Base-by-base conservation (phyloP, 2,888 invertebrate species). In the Embidobia sp. region DNA sequence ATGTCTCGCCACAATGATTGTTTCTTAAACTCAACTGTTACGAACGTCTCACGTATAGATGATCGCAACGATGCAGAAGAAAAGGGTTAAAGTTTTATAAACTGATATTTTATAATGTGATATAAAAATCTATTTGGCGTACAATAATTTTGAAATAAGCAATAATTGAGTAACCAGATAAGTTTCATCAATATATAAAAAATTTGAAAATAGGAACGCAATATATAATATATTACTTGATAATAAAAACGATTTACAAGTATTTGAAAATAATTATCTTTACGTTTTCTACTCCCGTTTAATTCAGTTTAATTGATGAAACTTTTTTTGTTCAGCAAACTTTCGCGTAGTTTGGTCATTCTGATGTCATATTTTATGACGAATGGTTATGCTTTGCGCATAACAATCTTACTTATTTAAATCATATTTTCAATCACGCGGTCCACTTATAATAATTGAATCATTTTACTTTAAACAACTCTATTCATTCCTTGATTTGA, bases 271-370 rank as follows among this genome's bases (percentile, higher is more conserved):
- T 40, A 35, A 16, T 44, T 46, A 59, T 46, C 59, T 27, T 69
- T 57, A 37, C 42, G 29, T 40, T 44, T 57, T 48, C 59, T 26
- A 49, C 49, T 49, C 40, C 42, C 40, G 27, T 13, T 26, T 35
- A 40, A 31, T 57, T 69, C 48, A 19, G 44, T 37, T 26, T 40
- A 29, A 48, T 57, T 35, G 29, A 19, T 15, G 35, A 35, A 49
- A 22, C 40, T 70, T 70, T 70, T 70, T 57, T 51, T 35, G 69
- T 16, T 44, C 26, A 31, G 29, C 19, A 49, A 69, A 70, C 51
- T 70, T 61, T 13, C 27, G 46, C 16, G 8, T 46, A 72, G 37
- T 72, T 72, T 55, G 37, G 46, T 53, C 55, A 49, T 53, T 44
- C 33, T 18, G 37, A 40, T 61, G 26, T 35, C n/a, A 16, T 40